Evolutionary conservation across 2,888 invertebrate genomes (phyloP).

Genomic region (Folsomia candida): DNA sequence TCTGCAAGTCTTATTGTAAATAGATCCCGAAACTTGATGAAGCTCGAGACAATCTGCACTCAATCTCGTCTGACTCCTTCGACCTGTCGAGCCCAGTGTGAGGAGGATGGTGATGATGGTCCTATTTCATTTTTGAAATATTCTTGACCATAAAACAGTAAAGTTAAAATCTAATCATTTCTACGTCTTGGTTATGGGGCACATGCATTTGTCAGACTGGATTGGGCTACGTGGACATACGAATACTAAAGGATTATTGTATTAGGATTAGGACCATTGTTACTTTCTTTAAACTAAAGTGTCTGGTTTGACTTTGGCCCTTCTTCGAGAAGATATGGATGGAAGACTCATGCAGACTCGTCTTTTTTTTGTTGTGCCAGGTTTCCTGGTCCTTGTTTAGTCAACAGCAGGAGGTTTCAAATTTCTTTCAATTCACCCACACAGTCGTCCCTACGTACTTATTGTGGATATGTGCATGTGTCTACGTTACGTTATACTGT

Average conservation of each 20-base stretch:
- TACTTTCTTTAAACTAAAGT: neutral
- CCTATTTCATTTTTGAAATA: neutral
- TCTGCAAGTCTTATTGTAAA: too few relatives aligned
- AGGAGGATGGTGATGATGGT: too few relatives aligned
- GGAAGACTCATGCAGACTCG: neutral
- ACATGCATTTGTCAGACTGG: neutral
- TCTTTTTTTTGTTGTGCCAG: neutral
- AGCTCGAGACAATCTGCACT: neutral
- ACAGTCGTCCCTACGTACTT: too few relatives aligned
- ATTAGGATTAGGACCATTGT: neutral
- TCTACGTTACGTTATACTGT: too few relatives aligned
- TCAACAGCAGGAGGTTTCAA: conserved; percentile 14
- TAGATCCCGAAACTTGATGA: too few relatives aligned
- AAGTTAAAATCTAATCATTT: neutral
- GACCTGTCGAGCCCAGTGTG: neutral
- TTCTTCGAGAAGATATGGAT: neutral
- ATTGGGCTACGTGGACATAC: neutral
- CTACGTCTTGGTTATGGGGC: neutral
- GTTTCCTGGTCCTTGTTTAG: conserved; percentile 2
- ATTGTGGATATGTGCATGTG: too few relatives aligned
- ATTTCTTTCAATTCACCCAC: conserved; percentile 9
- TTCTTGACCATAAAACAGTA: neutral
- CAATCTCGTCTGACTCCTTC: neutral
- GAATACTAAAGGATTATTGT: neutral
- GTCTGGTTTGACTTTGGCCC: neutral